Base-by-base conservation (phyloP, 2,888 invertebrate genomes). In the Platerodrilus igneus region DNA sequence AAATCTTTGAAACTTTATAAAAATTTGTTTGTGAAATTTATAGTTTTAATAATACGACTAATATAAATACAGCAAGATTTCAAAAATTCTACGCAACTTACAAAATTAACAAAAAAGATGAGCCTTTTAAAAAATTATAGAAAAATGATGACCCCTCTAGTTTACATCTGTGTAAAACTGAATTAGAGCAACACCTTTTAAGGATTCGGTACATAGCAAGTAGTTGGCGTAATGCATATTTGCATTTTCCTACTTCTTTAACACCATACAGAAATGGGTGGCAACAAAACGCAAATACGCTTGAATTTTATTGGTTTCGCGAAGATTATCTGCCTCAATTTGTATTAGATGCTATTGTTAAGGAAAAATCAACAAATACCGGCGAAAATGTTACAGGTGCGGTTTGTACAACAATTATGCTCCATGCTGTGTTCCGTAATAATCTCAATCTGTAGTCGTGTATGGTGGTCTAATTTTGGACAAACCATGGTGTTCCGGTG, bases 111-210 rank as follows among this genome's bases (percentile, higher is more conserved):
- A 44, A 44, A 23, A 15, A n/a, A 17, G 28, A 47, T 29, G 33
- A 35, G 17, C 25, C 30, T 4, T 43, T 38, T 31, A 32, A 21
- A 10, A 48, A 50, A 45, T 41, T 42, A 50, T 25, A 31, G 23
- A 16, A 33, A 17, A 51, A 53, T 26, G 51, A 50, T 20, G 49
- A 51, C 23, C 8, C 45, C 26, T 50, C 45, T 7, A 45, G 30
- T 16, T 31, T 53, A 21, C 45, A 45, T 37, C 50, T 51, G 6
- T 53, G 52, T 39, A 47, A 51, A 48, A 39, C 47, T 13, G 51
- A 55, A 48, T 45, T 52, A 29, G 26, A 38, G 4, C 47, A 52
- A 11, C 52, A 54, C 38, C 41, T 53, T 22, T 13, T 30, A 5
- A n/a, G n/a, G n/a, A n/a, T n/a, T n/a, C 19, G 16, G 9, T 29